Evolutionary conservation across 1,140 invertebrate species (phyloP).

Genomic region (Phocides pigmalion): DNA sequence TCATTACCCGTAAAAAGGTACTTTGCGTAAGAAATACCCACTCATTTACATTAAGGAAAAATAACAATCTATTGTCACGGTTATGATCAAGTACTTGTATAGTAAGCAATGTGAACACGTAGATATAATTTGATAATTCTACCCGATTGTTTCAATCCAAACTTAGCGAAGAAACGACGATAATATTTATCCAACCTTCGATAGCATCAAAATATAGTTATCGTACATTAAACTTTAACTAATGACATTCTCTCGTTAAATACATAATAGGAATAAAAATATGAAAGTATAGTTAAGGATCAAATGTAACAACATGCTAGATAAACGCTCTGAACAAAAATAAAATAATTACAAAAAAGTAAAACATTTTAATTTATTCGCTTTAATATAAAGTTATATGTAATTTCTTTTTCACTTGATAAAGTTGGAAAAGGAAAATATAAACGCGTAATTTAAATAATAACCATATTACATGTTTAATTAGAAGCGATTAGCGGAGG

Average conservation of each 20-base stretch:
- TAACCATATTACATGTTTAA: constrained; percentile 3
- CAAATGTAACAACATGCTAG: no score
- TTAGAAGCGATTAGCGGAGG: constrained; percentile 28
- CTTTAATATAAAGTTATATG: no score
- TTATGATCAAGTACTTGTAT: neutral
- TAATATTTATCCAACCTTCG: no score
- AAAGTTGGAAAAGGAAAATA: neutral
- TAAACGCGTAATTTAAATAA: neutral
- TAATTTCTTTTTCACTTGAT: neutral
- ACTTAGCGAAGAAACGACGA: neutral
- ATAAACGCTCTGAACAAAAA: no score
- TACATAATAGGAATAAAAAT: no score
- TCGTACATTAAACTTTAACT: no score
- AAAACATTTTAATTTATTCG: no score
- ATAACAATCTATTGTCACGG: constrained; percentile 5
- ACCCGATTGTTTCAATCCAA: constrained; percentile 3
- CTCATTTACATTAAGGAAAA: constrained; percentile 1
- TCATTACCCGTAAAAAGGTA: neutral
- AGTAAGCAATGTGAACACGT: neutral
- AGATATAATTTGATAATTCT: neutral
- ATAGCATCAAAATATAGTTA: no score
- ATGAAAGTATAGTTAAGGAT: no score
- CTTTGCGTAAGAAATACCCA: neutral
- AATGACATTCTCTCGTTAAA: no score
- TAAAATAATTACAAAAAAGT: no score